Evolutionary conservation across 2,797 vertebrate species (phyloP), one percentile per base, ranked within the genome.

Genomic region (Streptopelia turtur): DNA sequence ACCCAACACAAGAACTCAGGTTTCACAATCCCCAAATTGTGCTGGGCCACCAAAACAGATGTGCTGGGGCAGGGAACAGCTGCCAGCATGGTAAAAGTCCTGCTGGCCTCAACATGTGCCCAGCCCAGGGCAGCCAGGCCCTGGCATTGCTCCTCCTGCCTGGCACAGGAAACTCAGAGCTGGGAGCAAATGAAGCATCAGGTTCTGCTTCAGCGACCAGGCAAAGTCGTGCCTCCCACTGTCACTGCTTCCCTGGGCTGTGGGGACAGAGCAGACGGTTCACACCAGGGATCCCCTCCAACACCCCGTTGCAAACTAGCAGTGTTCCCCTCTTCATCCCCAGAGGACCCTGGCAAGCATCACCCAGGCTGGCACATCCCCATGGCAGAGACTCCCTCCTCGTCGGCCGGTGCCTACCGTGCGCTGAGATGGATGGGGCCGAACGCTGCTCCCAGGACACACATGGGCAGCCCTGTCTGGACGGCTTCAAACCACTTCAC

Each of bases 401-500:
- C 60, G 13, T 33, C 0, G 0, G 22, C 12, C 0, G 37, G 49
- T 20, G 63, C 98, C 80, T 98, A 99, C 99, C 97, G 98, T 90
- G 97, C 1, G 9, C 97, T 99, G 39, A 99, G 98, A 27, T 97
- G 98, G 28, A 99, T 20, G 0, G 99, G 99, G 55, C 99, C 99
- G 1, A 99, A 98, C 6, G 95, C 93, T 2, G 99, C 99, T 96
- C 99, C 99, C 81, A 99, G 98, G 76, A 98, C 87, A 81, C 99
- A 99, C 99, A 99, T 99, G 92, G 99, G 99, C 82, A 99, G 97
- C 49, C 99, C 98, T 0, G 99, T 99, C 98, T 99, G 99, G 64
- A 98, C 89, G 3, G 99, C 99, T 92, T 99, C 99, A 3, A 99
- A 99, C 98, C 98, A 99, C 71, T 99, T 99, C 64, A 99, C 99